These are phyloP conservation scores for Charanyca ferruginea DNA, from an alignment of 2,888 invertebrate genomes.

Conservation along the genomic window DNA sequence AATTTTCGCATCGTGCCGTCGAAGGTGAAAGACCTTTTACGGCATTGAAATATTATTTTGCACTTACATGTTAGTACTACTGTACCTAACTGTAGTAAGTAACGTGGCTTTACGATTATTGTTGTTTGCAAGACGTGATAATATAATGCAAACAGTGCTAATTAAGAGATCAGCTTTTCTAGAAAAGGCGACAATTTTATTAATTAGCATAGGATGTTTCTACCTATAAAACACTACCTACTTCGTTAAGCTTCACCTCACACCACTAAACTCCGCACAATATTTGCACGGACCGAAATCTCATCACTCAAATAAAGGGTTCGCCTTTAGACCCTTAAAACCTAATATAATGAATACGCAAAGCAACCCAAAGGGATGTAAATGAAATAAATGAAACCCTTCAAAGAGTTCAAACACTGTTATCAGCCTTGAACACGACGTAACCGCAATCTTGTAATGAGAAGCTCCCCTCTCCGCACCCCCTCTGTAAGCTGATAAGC, in stretches of 20 bases:
- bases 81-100: too few relatives aligned
- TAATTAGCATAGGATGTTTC: neutral
- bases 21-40: constrained; percentile 21
- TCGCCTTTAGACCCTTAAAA: constrained; percentile 51
- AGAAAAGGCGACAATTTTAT: neutral
- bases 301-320: constrained; percentile 59
- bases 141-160: neutral
- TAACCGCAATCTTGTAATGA: constrained; percentile 81
- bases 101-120: neutral
- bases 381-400: constrained; percentile 68
- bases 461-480: constrained; percentile 70
- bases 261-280: constrained; percentile 29
- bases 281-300: constrained; percentile 60
- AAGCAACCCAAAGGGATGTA: constrained; percentile 60
- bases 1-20: constrained; percentile 18
- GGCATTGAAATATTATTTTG: constrained; percentile 21
- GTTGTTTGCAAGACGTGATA: constrained; percentile 9
- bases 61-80: constrained; percentile 11
- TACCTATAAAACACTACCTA: neutral
- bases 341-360: constrained; percentile 62
- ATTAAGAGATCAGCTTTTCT: neutral
- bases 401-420: constrained; percentile 71
- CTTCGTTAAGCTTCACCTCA: neutral
- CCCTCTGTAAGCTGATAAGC: constrained; percentile 71
- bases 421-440: constrained; percentile 79